Percentiles rank a stretch among this genome's conserved stretches.
Conservation (phyloP, 2,113 vertebrate genomes). For the Crypturellus undulatus region DNA sequence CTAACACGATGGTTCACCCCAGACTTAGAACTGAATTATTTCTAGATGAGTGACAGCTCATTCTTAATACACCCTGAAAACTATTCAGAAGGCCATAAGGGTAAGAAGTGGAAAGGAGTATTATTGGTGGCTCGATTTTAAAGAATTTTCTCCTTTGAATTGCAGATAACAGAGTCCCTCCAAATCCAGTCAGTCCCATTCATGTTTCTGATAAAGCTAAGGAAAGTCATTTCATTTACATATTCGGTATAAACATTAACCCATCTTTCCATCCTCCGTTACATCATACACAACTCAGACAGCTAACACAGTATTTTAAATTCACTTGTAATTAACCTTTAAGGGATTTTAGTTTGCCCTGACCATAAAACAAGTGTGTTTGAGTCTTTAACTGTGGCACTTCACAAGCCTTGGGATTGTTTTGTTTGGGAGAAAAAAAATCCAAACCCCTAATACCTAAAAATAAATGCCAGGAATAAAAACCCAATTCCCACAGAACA, state of each 20-base stretch:
- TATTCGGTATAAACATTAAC: not conserved
- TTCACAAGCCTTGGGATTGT: slow-evolving; percentile 1
- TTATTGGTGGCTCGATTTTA: not conserved
- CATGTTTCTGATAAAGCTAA: not conserved
- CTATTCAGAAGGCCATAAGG: not conserved
- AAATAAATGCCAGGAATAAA: not conserved
- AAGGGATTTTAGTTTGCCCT: slow-evolving; percentile 34
- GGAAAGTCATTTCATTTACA: slow-evolving; percentile 8
- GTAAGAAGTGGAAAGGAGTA: not conserved
- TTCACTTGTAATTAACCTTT: slow-evolving; percentile 46
- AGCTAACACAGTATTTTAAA: not conserved
- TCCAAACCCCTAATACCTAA: not conserved
- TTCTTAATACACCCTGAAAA: slow-evolving; percentile 44
- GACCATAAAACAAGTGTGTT: not conserved
- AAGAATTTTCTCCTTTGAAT: slow-evolving; percentile 24
- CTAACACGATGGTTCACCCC: slow-evolving; percentile 26
- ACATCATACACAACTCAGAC: not conserved
- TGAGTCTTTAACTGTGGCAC: not conserved
- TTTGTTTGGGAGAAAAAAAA: slow-evolving; percentile 40
- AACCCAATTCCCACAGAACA: not conserved
- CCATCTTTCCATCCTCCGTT: not conserved
- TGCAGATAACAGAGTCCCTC: not conserved
- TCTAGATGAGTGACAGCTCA: not conserved
- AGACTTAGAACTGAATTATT: slow-evolving; percentile 30
- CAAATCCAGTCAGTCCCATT: not conserved